Evolutionary conservation across 2,797 vertebrate species (phyloP), one percentile per base, ranked within the genome.

Genomic region (Platalea minor): DNA sequence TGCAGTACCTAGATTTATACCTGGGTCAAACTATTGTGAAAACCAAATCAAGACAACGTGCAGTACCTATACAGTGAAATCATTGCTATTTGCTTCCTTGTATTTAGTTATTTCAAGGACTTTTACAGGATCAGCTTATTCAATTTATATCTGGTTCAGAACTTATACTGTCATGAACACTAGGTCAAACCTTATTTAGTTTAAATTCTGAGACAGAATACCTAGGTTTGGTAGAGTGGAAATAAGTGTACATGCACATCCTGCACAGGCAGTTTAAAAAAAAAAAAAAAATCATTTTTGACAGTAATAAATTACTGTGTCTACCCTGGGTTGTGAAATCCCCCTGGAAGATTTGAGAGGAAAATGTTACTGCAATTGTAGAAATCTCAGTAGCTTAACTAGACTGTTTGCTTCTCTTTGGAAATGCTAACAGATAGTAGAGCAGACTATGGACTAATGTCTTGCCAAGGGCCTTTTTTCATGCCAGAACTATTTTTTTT

Each of bases 371-470:
- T 89, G 50, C 1, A 10, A 23, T 61, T 86, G 50, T 33, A 88
- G 75, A 91, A 92, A 81, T 94, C 64, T 91, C 57, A 65, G 73
- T 75, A 65, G 53, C 82, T 95, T 75, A 51, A 72, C 76, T 95
- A 88, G 50, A 63, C 65, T 88, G n/a, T 64, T 91, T 68, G 31
- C 87, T 91, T 91, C 91, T 83, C 65, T 84, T 88, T 88, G 81
- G 89, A 81, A 89, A 85, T 81, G 57, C 53, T 91, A 65, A 68
- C 53, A 93, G 77, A 83, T 53, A 93, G 37, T 54, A 89, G 41
- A 64, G 65, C 45, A 91, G 79, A 73, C 69, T 85, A 46, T 33
- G 57, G 69, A 72, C 45, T 79, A 76, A 69, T 56, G 59, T 59
- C 65, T 91, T 86, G 85, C 89, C 69, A 86, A 91, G 37, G 46